Percentiles rank a stretch among this genome's conserved stretches.
Conservation (phyloP, 2,797 vertebrate genomes). For the Leucoraja ocellata region DNA sequence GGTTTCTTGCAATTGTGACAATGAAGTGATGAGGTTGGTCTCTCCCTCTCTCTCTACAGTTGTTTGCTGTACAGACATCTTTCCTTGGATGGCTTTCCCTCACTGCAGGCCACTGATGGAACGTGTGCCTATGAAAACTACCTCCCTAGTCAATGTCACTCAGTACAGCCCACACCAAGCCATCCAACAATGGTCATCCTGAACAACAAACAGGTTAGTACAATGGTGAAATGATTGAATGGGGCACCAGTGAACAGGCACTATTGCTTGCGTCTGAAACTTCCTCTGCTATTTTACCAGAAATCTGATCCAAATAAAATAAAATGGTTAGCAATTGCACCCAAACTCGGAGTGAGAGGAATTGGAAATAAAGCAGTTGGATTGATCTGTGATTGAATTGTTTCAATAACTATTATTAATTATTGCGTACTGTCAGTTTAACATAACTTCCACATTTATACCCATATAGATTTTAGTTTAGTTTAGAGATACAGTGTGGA, state of each 20-base stretch:
- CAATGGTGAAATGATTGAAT: background rate
- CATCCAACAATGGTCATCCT: slow-evolving; percentile 75
- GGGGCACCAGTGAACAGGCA: background rate
- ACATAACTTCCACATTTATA: background rate
- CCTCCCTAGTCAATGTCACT: slow-evolving; percentile 72
- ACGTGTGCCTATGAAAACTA: slow-evolving; percentile 78
- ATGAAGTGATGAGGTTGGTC: background rate
- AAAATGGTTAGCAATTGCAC: background rate
- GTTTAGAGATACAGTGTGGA: too few species aligned
- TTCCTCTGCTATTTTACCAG: background rate
- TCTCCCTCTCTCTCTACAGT: slow-evolving; percentile 53
- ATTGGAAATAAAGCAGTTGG: background rate
- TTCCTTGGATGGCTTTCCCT: slow-evolving; percentile 72
- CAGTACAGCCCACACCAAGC: slow-evolving; percentile 63
- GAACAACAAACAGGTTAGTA: slow-evolving; percentile 43
- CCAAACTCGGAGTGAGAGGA: background rate
- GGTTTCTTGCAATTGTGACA: background rate
- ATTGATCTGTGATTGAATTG: background rate
- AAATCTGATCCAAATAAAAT: background rate
- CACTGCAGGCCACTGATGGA: slow-evolving; percentile 58
- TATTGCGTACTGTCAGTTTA: background rate
- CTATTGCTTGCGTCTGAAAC: background rate
- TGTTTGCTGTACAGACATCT: slow-evolving; percentile 80
- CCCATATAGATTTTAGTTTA: background rate
- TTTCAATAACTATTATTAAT: background rate